Base-by-base conservation (phyloP, 2,113 vertebrate genomes). In the Paralichthys olivaceus region DNA sequence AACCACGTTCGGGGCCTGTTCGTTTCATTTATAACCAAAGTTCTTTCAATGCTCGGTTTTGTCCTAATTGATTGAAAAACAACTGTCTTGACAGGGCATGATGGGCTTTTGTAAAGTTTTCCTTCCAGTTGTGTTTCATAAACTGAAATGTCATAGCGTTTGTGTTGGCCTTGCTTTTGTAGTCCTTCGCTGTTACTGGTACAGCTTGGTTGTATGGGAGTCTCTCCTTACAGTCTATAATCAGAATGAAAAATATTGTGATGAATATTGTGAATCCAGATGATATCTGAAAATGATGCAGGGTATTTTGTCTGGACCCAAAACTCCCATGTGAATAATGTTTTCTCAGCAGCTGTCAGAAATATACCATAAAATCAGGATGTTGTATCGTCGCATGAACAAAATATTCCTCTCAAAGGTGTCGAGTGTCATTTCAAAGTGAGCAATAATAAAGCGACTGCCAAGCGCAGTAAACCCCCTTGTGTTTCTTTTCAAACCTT, bases 391-490 rank as follows among this genome's bases (percentile, higher is more conserved):
- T 22, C 1, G 4, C 28, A 13, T 40, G 37, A 13, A 26, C 29
- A 53, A 49, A 74, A 75, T 70, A 72, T 82, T 83, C 77, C 68
- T 84, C 77, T 60, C 55, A 26, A 45, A 71, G 78, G 75, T 86
- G 84, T 91, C 86, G 40, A 37, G 63, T 87, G 81, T 79, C 87
- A 63, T 76, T 90, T 84, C 75, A 88, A 79, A 89, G 77, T 73
- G 57, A 83, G 83, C 54, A 53, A 66, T 61, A 74, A 67, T 77
- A 69, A 84, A 72, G 59, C 0, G 58, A 20, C 58, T 80, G 86
- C 84, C 90, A 90, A 84, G 61, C 15, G 69, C 81, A 74, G 77
- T 84, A 83, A 86, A 83, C 29, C 37, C 3, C 56, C 58, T 66
- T 84, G 74, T 73, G 80, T 83, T 87, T 81, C 75, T 78, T 85